Evolutionary conservation across 2,797 vertebrate genomes (phyloP).

Genomic region (Delichon dasypus): DNA sequence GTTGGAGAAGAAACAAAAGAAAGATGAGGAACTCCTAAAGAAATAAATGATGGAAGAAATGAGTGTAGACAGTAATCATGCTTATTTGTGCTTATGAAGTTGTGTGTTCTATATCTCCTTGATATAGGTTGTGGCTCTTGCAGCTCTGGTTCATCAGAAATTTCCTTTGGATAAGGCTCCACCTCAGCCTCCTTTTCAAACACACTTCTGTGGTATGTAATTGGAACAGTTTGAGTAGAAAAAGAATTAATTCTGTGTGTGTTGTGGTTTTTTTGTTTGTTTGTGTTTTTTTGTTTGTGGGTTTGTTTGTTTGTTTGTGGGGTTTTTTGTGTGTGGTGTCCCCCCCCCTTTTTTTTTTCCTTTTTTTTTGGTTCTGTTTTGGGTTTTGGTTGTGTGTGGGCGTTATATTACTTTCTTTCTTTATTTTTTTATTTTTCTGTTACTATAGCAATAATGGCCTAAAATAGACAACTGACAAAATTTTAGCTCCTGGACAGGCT

Average conservation of each 20-base stretch:
- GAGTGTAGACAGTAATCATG: not conserved
- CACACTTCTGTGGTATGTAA: constrained; percentile 90
- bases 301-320: too few species aligned
- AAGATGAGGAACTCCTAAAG: not conserved
- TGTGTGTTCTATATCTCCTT: constrained; percentile 13
- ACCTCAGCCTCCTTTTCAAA: constrained; percentile 90
- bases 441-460: not conserved
- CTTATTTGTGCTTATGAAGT: not conserved
- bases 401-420: not conserved
- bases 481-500: not conserved
- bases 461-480: not conserved
- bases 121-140: constrained; percentile 87
- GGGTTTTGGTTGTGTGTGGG: not conserved
- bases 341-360: not conserved
- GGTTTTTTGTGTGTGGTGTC: too few species aligned
- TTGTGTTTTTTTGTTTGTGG: too few species aligned
- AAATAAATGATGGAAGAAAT: not conserved
- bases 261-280: not conserved
- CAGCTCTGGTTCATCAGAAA: constrained; percentile 86
- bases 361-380: not conserved
- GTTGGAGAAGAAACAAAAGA: not conserved
- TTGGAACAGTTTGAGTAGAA: not conserved
- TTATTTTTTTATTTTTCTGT: not conserved
- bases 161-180: constrained; percentile 93
- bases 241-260: not conserved